These are phyloP conservation scores for Oegoconia quadripuncta DNA, from an alignment of 2,888 invertebrate genomes.

Conservation along the genomic window DNA sequence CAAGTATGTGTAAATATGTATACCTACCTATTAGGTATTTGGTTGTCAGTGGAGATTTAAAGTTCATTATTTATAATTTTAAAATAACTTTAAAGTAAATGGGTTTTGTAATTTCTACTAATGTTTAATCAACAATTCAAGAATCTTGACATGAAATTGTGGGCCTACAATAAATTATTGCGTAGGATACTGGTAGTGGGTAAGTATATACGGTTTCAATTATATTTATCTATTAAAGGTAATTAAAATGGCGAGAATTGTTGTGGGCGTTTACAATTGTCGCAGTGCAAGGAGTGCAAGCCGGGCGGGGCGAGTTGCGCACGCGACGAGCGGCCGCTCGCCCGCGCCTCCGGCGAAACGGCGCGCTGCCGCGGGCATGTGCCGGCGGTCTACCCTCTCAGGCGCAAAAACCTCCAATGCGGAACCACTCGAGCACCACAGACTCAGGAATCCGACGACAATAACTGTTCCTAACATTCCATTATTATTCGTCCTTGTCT, in stretches of 20 bases:
- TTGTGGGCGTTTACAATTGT: conserved; percentile 8
- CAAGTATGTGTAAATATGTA: neutral
- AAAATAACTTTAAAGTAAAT: no score
- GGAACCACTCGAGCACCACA: conserved; percentile 46
- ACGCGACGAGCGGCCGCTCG: conserved; percentile 6
- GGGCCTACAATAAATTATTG: conserved; percentile 3
- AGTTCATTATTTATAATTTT: no score
- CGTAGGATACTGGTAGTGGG: conserved; percentile 10
- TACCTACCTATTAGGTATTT: no score
- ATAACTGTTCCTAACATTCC: conserved; percentile 55
- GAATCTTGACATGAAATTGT: conserved; percentile 1
- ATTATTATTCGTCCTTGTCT: conserved; percentile 38
- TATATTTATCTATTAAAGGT: conserved; percentile 17
- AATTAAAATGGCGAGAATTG: conserved; percentile 20
- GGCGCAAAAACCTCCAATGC: conserved; percentile 55
- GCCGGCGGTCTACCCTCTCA: conserved; percentile 32
- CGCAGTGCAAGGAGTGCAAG: conserved; percentile 12
- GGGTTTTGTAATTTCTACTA: no score
- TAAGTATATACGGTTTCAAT: conserved; percentile 6
- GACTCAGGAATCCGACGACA: conserved; percentile 50
- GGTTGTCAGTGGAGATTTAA: no score
- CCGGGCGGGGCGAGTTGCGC: conserved; percentile 5
- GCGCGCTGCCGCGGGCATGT: conserved; percentile 5
- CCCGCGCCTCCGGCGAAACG: conserved; percentile 8
- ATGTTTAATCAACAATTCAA: no score